Conservation (phyloP, 2,113 vertebrate genomes). For the Eulacestoma nigropectus region DNA sequence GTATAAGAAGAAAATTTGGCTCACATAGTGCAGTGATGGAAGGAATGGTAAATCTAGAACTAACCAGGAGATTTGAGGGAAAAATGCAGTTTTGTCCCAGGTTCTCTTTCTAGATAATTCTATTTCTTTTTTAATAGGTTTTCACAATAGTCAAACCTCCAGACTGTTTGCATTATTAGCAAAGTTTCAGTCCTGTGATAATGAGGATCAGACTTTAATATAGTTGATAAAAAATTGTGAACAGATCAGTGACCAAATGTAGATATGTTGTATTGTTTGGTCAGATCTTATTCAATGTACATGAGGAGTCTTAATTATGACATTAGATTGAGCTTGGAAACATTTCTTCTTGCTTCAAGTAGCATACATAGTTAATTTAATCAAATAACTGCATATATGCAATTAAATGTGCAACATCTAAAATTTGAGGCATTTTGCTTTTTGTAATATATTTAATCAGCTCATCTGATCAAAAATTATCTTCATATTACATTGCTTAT, state of each 20-base stretch:
- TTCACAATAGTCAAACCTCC: conserved; percentile 79
- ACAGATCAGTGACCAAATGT: conserved; percentile 80
- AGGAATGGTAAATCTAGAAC: neutral
- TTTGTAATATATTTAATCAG: neutral
- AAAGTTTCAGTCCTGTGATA: conserved; percentile 78
- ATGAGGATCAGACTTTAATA: conserved; percentile 74
- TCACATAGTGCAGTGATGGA: neutral
- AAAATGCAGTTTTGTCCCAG: neutral
- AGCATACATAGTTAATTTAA: neutral
- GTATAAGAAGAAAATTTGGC: neutral
- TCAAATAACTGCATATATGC: neutral
- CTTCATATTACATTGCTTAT: neutral
- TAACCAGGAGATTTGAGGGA: neutral
- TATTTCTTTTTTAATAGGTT: conserved; percentile 50
- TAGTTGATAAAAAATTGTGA: conserved; percentile 83
- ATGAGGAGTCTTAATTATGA: conserved; percentile 78
- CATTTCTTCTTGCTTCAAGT: neutral
- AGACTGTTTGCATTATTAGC: conserved; percentile 77
- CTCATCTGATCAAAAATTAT: neutral
- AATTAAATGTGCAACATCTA: neutral
- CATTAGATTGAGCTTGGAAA: conserved; percentile 75
- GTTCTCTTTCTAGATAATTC: neutral
- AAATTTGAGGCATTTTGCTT: neutral
- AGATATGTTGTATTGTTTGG: conserved; percentile 80
- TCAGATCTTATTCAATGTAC: conserved; percentile 79